A percentile compares a stretch with the other conserved stretches of the same genome.
These are phyloP conservation scores for Allacma fusca DNA, from an alignment of 2,888 invertebrate genomes.

Conservation along the genomic window DNA sequence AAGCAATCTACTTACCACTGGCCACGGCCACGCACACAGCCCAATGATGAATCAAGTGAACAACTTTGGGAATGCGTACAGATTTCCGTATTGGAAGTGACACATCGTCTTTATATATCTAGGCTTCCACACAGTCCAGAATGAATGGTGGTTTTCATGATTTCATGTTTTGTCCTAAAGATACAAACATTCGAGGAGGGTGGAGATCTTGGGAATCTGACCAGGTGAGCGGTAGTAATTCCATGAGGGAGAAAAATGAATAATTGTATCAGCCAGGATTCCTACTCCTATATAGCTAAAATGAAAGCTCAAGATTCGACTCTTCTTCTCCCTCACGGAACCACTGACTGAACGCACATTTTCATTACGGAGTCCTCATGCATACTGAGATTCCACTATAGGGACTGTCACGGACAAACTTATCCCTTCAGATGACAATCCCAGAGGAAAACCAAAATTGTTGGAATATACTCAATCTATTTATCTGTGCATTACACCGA, in stretches of 20 bases:
- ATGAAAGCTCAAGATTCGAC: slow-evolving; percentile 16
- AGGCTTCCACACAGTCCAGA: neutral
- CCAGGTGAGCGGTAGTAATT: slow-evolving; percentile 17
- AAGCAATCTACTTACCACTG: too few species aligned
- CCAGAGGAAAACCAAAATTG: too few species aligned
- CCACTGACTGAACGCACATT: neutral
- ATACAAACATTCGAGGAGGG: neutral
- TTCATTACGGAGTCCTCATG: too few species aligned
- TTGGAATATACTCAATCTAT: too few species aligned
- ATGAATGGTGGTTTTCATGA: slow-evolving; percentile 16
- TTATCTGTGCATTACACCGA: too few species aligned
- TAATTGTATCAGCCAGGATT: neutral
- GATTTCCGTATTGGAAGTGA: slow-evolving; percentile 12
- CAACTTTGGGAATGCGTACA: slow-evolving; percentile 16
- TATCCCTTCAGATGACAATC: too few species aligned
- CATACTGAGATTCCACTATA: too few species aligned
- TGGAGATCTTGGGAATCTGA: slow-evolving; percentile 25
- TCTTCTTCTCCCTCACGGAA: slow-evolving; percentile 3
- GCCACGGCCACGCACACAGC: neutral
- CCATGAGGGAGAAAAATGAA: slow-evolving; percentile 2
- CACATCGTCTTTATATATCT: slow-evolving; percentile 16
- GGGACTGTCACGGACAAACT: too few species aligned
- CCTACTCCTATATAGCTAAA: neutral
- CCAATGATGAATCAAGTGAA: slow-evolving; percentile 10
- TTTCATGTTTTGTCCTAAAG: neutral